Conservation (phyloP, 1,140 invertebrate genomes). For the Drosophila mayri region DNA sequence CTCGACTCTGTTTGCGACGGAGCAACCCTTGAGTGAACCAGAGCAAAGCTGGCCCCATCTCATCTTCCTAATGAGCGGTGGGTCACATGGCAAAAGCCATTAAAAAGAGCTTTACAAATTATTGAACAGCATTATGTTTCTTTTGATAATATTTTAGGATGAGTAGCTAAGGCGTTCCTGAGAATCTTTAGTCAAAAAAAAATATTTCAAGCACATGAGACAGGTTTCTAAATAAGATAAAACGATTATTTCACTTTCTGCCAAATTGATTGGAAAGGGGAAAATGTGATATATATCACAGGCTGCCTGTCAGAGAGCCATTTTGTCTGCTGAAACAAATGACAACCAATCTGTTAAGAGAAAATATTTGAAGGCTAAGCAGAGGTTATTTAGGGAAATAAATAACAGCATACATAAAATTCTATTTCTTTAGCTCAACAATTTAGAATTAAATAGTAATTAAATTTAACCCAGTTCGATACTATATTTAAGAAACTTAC, state of each 20-base stretch:
- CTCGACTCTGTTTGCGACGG: constrained; percentile 16
- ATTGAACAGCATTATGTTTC: not conserved
- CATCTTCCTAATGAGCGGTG: constrained; percentile 24
- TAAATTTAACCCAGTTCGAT: no score
- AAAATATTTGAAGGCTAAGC: not conserved
- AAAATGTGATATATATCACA: not conserved
- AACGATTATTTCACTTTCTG: not conserved
- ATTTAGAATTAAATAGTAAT: no score
- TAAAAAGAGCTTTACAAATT: constrained; percentile 2
- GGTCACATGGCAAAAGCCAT: constrained; percentile 2
- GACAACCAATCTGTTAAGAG: not conserved
- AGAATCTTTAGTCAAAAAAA: not conserved
- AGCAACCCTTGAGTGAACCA: constrained; percentile 23
- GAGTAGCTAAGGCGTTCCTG: not conserved
- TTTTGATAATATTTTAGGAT: not conserved
- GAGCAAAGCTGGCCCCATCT: constrained; percentile 24
- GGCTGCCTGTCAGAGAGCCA: not conserved
- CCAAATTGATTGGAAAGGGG: not conserved
- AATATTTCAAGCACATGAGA: not conserved
- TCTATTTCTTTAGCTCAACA: not conserved
- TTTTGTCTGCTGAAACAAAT: constrained; percentile 2
- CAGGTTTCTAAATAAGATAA: not conserved
- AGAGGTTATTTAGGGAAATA: not conserved
- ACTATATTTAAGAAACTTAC: not conserved
- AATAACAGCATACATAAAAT: not conserved